Conservation (phyloP, 2,113 vertebrate genomes). For the Aspiorhynchus laticeps region DNA sequence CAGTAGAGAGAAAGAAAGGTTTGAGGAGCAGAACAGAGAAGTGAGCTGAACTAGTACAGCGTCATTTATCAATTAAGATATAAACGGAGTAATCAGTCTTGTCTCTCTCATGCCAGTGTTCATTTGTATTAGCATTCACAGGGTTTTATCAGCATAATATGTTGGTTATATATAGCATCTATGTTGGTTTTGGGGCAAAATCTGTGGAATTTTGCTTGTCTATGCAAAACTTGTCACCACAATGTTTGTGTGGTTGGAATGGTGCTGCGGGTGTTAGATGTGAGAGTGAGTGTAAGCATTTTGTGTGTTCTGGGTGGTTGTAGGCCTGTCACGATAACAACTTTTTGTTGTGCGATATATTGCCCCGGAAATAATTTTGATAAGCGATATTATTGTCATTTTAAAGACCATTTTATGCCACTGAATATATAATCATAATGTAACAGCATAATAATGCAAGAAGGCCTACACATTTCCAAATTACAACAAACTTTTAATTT, state of each 20-base stretch:
- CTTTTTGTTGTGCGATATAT: too few species aligned
- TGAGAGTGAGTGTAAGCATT: not conserved
- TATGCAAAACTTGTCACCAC: not conserved
- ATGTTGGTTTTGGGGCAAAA: not conserved
- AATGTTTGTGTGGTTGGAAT: not conserved
- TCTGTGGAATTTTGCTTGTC: not conserved
- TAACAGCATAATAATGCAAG: too few species aligned
- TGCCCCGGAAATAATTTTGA: too few species aligned
- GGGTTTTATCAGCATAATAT: not conserved
- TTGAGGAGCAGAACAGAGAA: not conserved
- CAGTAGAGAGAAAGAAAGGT: conserved; percentile 31
- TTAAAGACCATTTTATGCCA: too few species aligned
- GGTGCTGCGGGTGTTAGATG: not conserved
- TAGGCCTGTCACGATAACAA: too few species aligned
- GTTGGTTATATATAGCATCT: too few species aligned
- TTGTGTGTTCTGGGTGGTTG: not conserved
- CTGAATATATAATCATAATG: too few species aligned
- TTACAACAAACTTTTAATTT: too few species aligned
- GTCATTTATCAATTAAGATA: not conserved
- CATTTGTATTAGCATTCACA: not conserved
- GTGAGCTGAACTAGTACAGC: not conserved
- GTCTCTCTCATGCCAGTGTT: not conserved
- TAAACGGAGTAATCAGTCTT: not conserved
- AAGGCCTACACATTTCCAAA: too few species aligned
- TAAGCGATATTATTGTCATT: too few species aligned